phyloP scores from a whole-genome alignment of 2,113 vertebrate genomes.

The Pogona vitticeps region DNA sequence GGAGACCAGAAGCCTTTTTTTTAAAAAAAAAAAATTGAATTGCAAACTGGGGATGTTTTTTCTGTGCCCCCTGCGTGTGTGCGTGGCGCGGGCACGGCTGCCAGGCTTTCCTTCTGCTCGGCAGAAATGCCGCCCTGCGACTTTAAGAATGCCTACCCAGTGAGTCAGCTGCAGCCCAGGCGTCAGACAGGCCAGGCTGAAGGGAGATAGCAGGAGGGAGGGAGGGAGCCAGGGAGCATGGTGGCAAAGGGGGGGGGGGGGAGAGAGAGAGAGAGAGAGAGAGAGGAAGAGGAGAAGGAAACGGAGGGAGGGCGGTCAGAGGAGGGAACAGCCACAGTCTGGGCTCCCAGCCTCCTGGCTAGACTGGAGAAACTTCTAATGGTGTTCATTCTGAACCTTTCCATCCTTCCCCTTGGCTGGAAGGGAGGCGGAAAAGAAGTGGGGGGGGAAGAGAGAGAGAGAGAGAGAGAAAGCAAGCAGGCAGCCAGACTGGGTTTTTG shows the following conservation, averaged over 20 bases:
- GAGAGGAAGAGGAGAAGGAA: slow-evolving; percentile 68
- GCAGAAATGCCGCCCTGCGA: slow-evolving; percentile 69
- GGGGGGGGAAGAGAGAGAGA: slow-evolving; percentile 34
- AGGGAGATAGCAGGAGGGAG: slow-evolving; percentile 35
- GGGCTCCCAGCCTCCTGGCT: slow-evolving; percentile 91
- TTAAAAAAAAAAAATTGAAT: too few relatives aligned
- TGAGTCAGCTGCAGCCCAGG: slow-evolving; percentile 84
- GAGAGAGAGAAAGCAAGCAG: slow-evolving; percentile 45
- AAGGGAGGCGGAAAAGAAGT: slow-evolving; percentile 54
- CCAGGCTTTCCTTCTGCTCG: neutral
- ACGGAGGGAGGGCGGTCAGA: slow-evolving; percentile 60
- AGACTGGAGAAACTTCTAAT: slow-evolving; percentile 94
- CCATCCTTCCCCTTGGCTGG: slow-evolving; percentile 78
- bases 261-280: slow-evolving; percentile 22
- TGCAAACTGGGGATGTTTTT: neutral
- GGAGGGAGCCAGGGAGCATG: too few relatives aligned
- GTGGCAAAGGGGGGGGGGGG: slow-evolving; percentile 56
- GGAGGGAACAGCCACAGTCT: slow-evolving; percentile 87
- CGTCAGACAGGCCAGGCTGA: slow-evolving; percentile 77
- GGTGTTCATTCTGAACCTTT: slow-evolving; percentile 87
- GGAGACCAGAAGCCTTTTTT: neutral
- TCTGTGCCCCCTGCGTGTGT: neutral
- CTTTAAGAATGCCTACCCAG: slow-evolving; percentile 89
- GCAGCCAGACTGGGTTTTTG: slow-evolving; percentile 69
- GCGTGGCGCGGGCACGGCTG: neutral